These are phyloP conservation scores for Miichthys miiuy DNA, from an alignment of 2,797 vertebrate species.

Conservation along the genomic window DNA sequence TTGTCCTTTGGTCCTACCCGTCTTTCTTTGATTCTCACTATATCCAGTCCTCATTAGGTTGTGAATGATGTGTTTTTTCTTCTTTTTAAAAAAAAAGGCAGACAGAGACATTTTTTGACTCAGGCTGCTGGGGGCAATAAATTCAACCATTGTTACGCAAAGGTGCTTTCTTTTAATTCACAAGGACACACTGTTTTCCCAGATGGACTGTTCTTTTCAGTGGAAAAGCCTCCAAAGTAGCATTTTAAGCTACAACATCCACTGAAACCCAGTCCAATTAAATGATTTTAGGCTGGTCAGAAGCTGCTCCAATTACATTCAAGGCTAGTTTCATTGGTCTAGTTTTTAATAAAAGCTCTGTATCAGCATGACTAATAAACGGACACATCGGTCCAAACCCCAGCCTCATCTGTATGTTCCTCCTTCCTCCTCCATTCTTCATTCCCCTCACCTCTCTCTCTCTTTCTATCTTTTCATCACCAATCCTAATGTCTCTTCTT, in stretches of 20 bases:
- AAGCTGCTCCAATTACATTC: slow-evolving; percentile 44
- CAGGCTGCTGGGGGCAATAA: slow-evolving; percentile 9
- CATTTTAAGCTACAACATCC: slow-evolving; percentile 33
- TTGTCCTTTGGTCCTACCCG: slow-evolving; percentile 9
- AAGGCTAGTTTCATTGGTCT: slow-evolving; percentile 22
- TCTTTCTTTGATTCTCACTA: slow-evolving; percentile 31
- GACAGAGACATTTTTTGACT: slow-evolving; percentile 20
- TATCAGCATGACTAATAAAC: slow-evolving; percentile 59
- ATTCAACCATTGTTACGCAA: slow-evolving; percentile 17
- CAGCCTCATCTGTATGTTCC: slow-evolving; percentile 59
- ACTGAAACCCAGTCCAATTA: slow-evolving; percentile 47
- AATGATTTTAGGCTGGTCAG: slow-evolving; percentile 46
- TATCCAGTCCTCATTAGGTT: slow-evolving; percentile 55
- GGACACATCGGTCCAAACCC: slow-evolving; percentile 21
- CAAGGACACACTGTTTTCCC: slow-evolving; percentile 9
- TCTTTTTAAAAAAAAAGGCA: slow-evolving; percentile 4
- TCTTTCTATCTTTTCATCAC: slow-evolving; percentile 57
- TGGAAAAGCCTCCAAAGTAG: slow-evolving; percentile 29
- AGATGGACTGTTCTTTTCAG: slow-evolving; percentile 23
- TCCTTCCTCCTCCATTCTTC: slow-evolving; percentile 20
- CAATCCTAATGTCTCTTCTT: slow-evolving; percentile 62
- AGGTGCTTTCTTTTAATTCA: slow-evolving; percentile 7
- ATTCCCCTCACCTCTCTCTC: slow-evolving; percentile 41
- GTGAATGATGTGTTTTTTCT: slow-evolving; percentile 10
- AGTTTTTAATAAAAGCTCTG: slow-evolving; percentile 61